Evolutionary conservation across 2,113 vertebrate genomes (phyloP).

Genomic region (Hydrochoerus hydrochaeris): DNA sequence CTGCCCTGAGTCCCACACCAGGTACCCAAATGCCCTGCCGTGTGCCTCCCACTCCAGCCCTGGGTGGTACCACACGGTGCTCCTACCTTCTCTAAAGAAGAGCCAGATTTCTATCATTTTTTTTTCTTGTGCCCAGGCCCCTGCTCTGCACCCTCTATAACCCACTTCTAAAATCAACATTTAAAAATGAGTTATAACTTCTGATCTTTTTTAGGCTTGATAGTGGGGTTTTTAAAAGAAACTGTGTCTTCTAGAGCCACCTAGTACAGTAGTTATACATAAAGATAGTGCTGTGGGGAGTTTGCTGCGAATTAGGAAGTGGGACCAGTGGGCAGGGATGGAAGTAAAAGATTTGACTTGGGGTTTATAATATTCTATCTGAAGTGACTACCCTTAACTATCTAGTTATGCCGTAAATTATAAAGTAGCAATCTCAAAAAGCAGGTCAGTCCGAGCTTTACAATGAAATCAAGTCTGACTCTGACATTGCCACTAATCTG

Average conservation of each 20-base stretch:
- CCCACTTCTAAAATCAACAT: not conserved
- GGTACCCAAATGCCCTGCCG: not conserved
- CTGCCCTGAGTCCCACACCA: not conserved
- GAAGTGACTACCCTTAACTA: not conserved
- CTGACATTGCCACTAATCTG: not conserved
- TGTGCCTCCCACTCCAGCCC: not conserved
- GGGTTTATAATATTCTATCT: not conserved
- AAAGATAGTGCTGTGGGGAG: not conserved
- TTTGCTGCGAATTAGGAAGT: slow-evolving; percentile 13
- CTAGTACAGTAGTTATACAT: not conserved
- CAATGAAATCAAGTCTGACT: not conserved
- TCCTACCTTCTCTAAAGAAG: not conserved
- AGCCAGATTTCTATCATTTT: not conserved
- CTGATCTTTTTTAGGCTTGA: too few relatives aligned
- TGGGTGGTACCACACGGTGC: not conserved
- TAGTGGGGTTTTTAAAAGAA: not conserved
- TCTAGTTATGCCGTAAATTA: not conserved
- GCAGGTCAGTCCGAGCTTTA: not conserved
- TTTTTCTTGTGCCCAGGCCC: not conserved
- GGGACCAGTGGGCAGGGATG: not conserved
- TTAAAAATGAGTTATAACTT: not conserved
- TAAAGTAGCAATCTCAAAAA: not conserved
- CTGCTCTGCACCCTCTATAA: not conserved
- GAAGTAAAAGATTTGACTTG: not conserved
- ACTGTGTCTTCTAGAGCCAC: not conserved